phyloP scores from a whole-genome alignment of 2,113 vertebrate genomes.

The Microtus ochrogaster region DNA sequence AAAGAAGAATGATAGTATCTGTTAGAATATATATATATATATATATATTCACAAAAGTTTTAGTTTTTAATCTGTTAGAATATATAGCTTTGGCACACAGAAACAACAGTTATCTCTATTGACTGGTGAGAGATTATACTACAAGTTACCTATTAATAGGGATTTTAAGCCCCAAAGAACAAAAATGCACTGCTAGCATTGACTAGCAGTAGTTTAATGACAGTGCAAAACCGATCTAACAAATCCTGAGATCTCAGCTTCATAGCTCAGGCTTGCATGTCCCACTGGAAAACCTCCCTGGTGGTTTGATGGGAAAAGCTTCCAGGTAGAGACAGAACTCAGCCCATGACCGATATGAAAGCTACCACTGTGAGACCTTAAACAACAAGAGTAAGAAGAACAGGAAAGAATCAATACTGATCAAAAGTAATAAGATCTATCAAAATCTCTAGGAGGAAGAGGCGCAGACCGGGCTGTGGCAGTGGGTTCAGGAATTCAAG shows the following conservation, averaged over 20 bases:
- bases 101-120: not conserved
- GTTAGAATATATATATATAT: not conserved
- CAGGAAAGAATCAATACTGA: not conserved
- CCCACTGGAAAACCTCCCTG: not conserved
- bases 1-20: not conserved
- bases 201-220: slow-evolving; percentile 17
- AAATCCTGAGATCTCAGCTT: not conserved
- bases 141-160: not conserved
- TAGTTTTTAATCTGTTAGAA: too few relatives aligned
- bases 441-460: not conserved
- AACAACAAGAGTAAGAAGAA: not conserved
- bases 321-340: not conserved
- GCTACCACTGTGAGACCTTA: not conserved
- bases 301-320: not conserved
- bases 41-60: too few relatives aligned
- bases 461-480: not conserved
- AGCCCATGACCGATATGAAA: not conserved
- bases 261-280: not conserved
- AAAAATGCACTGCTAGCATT: not conserved
- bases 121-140: not conserved
- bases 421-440: not conserved
- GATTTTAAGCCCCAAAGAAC: slow-evolving; percentile 11
- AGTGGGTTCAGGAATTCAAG: not conserved
- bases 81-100: not conserved
- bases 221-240: not conserved